Percentiles rank a stretch among this genome's conserved stretches.
Evolutionary conservation across 2,797 vertebrate species (phyloP).

Genomic region (Columba guinea): DNA sequence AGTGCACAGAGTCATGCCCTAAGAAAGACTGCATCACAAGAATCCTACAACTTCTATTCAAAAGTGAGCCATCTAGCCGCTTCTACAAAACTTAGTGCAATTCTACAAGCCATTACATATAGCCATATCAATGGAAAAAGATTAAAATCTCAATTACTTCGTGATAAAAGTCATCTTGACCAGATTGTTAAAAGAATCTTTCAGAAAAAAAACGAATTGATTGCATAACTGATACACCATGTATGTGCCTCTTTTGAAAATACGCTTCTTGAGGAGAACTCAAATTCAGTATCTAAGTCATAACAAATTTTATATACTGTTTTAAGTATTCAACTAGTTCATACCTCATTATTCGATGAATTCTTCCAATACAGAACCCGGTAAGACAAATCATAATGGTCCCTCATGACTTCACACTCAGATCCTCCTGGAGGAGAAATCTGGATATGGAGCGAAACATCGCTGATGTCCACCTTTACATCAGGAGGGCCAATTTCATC

Average conservation of each 20-base stretch:
- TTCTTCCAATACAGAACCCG: constrained; percentile 65
- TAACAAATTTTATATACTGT: background rate
- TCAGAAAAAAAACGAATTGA: background rate
- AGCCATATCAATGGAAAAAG: background rate
- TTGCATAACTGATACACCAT: background rate
- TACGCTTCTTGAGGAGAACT: background rate
- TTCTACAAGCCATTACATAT: background rate
- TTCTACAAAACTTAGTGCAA: background rate
- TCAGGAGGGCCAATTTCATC: constrained; percentile 60
- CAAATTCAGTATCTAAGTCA: background rate
- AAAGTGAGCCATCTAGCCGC: background rate
- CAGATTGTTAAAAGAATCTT: background rate
- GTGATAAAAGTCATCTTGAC: background rate
- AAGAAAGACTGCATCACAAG: background rate
- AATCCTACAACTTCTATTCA: background rate
- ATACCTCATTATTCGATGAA: constrained; percentile 60
- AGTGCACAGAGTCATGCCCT: background rate
- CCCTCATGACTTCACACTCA: background rate
- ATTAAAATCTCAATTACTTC: background rate
- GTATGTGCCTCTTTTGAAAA: background rate
- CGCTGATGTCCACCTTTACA: constrained; percentile 43
- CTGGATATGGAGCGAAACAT: constrained; percentile 40
- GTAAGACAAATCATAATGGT: constrained; percentile 16
- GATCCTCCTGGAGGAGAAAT: constrained; percentile 20
- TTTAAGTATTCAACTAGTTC: background rate